Conservation (phyloP, 2,888 invertebrate species). For the Eupithecia insigniata region DNA sequence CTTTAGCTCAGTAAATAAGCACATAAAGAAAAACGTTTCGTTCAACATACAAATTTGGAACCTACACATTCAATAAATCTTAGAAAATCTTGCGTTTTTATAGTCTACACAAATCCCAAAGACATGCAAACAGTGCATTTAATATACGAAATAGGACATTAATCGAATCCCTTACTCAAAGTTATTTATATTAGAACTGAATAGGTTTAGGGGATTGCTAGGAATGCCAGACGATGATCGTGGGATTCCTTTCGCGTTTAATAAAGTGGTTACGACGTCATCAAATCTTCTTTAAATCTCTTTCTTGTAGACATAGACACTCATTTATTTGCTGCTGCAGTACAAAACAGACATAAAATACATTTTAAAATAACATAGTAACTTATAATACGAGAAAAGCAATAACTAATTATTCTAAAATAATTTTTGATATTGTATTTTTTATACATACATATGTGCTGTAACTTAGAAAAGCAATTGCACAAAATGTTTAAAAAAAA, state of each 20-base stretch:
- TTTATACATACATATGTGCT: too few species aligned
- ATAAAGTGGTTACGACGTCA: slow-evolving; percentile 31
- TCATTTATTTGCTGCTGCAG: too few species aligned
- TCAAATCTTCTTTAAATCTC: slow-evolving; percentile 1
- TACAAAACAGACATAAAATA: too few species aligned
- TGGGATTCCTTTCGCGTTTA: slow-evolving; percentile 37
- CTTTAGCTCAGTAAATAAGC: too few species aligned
- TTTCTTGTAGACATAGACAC: too few species aligned
- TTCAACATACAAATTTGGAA: neutral
- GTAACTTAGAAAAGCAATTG: too few species aligned
- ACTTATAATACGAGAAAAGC: too few species aligned
- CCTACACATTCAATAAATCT: slow-evolving; percentile 18
- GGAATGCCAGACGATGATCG: slow-evolving; percentile 36
- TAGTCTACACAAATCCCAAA: slow-evolving; percentile 34
- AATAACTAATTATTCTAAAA: too few species aligned
- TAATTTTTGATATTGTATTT: too few species aligned
- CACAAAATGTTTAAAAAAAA: too few species aligned
- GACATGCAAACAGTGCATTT: slow-evolving; percentile 38
- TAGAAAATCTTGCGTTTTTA: slow-evolving; percentile 14
- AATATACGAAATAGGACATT: slow-evolving; percentile 37
- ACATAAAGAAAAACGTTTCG: neutral
- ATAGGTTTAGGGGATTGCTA: slow-evolving; percentile 39
- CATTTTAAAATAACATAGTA: too few species aligned
- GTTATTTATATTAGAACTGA: slow-evolving; percentile 37
- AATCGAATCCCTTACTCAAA: slow-evolving; percentile 43